Base-by-base conservation (phyloP, 1,140 invertebrate species). In the Magallana gigas region DNA sequence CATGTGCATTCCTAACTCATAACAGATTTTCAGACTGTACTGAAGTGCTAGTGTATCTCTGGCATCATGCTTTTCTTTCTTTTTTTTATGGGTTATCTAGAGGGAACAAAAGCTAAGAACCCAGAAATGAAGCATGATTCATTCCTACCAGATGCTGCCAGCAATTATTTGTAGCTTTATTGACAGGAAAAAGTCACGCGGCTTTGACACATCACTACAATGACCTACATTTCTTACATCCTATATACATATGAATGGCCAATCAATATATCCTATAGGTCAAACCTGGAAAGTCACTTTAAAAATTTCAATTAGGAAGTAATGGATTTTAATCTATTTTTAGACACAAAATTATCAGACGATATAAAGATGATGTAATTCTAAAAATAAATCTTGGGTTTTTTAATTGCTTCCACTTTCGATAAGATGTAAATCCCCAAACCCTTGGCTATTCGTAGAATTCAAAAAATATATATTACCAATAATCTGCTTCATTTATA, bases 191-290 rank as follows among this genome's bases (percentile, higher is more conserved):
- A 76, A 76, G 68, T 76, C 68, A 76, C 23, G 23, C 29, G 68
- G 68, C 68, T 36, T 76, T 76, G 68, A 76, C 68, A 76, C 68
- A 76, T 48, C 68, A 76, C 8, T 29, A 29, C 68, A 76, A 3
- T 76, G 68, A 76, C 68, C 68, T 76, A 76, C 23, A 76, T 76
- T 76, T 36, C 18, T 12, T 29, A 29, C 23, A 76, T 76, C 68
- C 23, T 71, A 29, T 76, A 76, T 29, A n/a, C 9, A 1, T 29
- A 23, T 8, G 4, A 76, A 76, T 29, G 12, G n/a, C 18, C 18
- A 64, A 64, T 48, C 36, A 48, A 48, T 48, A 48, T 48, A 48
- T 48, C 36, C 36, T 48, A 48, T 4, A 48, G 36, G 36, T 48
- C 36, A 48, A 48, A 48, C 36, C 36, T 48, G 36, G 36, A 48